Conservation (phyloP, 2,888 invertebrate species). For the Parthenolecanium corni region DNA sequence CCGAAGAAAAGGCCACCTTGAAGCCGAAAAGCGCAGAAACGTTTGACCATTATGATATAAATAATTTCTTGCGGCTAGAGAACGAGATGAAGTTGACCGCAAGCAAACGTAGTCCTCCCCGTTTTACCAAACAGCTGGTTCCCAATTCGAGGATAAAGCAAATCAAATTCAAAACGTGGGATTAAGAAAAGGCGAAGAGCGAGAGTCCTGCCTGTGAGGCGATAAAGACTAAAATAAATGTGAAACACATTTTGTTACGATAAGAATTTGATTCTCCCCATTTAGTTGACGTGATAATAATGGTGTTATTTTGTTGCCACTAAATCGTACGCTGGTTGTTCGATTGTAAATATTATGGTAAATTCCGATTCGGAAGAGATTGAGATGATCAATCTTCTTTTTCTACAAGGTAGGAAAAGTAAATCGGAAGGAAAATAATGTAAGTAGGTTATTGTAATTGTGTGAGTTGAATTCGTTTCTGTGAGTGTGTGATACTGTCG, state of each 20-base stretch:
- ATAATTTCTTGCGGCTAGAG: constrained; percentile 20
- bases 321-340: neutral
- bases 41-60: constrained; percentile 20
- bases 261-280: too few species aligned
- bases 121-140: neutral
- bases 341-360: neutral
- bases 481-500: too few species aligned
- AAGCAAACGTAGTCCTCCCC: neutral
- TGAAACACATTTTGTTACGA: too few species aligned
- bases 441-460: too few species aligned
- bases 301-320: too few species aligned
- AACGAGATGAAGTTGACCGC: constrained; percentile 9
- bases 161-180: constrained; percentile 24
- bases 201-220: too few species aligned
- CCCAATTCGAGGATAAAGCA: constrained; percentile 17
- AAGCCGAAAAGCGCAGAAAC: constrained; percentile 10
- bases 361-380: too few species aligned
- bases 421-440: too few species aligned
- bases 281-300: too few species aligned
- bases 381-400: constrained; percentile 1
- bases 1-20: neutral
- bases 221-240: too few species aligned
- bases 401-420: neutral
- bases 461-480: too few species aligned
- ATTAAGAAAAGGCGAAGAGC: too few species aligned